A percentile compares a stretch with the other conserved stretches of the same genome.
Conservation (phyloP, 2,797 vertebrate genomes). For the Pelochelys cantorii region DNA sequence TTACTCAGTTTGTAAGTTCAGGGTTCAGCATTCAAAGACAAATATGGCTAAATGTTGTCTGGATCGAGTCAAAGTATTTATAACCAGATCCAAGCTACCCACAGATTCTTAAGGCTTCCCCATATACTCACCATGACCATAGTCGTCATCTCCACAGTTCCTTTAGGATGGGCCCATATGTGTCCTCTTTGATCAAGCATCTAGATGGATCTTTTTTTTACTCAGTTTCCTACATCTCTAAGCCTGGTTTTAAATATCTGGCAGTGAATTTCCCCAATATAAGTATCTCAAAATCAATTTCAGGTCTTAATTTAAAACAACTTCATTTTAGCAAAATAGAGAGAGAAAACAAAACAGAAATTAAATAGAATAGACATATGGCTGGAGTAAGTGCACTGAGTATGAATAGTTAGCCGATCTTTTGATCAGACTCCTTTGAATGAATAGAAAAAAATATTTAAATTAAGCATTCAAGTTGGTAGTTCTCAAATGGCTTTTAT, state of each 20-base stretch:
- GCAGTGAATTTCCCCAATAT: not conserved
- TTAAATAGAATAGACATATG: not conserved
- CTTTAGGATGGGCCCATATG: not conserved
- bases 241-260: not conserved
- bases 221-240: not conserved
- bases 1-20: not conserved
- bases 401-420: not conserved
- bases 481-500: not conserved
- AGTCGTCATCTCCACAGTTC: accelerated
- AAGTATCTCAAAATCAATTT: not conserved
- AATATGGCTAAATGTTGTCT: accelerated
- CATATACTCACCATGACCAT: not conserved
- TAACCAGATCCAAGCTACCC: not conserved
- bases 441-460: not conserved
- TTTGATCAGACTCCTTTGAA: not conserved
- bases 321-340: not conserved
- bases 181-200: not conserved
- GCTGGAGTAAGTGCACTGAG: not conserved
- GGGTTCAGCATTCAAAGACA: not conserved
- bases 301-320: not conserved
- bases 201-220: not conserved
- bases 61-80: not conserved
- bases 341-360: not conserved
- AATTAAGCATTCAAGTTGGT: not conserved
- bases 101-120: not conserved